Base-by-base conservation (phyloP, 64 coral and sea anemone species). In the Stichodactyla helianthus region DNA sequence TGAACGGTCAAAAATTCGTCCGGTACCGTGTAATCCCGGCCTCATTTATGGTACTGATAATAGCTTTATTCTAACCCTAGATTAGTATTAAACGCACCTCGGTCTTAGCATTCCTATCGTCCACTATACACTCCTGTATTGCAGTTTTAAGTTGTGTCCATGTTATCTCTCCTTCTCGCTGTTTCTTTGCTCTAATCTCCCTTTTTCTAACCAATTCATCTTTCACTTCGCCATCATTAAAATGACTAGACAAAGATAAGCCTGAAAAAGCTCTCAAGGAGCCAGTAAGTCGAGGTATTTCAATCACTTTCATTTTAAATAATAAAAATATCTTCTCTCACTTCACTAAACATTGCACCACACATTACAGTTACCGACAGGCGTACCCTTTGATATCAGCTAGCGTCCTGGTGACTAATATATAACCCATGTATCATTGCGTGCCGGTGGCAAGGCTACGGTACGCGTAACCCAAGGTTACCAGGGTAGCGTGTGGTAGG, bases 181-280 rank as follows among this genome's bases (percentile, higher is more conserved):
- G 86, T 54, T 86, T 90, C 70, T 84, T 92, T 53, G 97, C 88
- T 70, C 90, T 89, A 14, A 85, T 52, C 89, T 93, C 54, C 31
- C 97, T 79, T 90, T 99, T 99, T 84, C 91, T 92, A 71, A 90
- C 91, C 53, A 95, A 20, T 26, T 90, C 86, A 51, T 90, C 90
- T 26, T 19, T 56, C 51, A 76, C 84, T 17, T 68, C 83, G 28
- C 35, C 25, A 18, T 58, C 88, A 6, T 59, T 88, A 27, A 67
- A 26, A 51, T 71, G 18, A n/a, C 77, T 60, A 26, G 97, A 88
- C 59, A 88, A 88, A 8, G 93, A 90, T 0, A 99, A 82, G 6
- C 97, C 97, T 52, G 97, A 95, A 88, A 95, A 99, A 7, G 97
- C 97, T 79, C 97, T 89, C n/a, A 99, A 88, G 26, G 93, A 93